A percentile compares a stretch with the other conserved stretches of the same genome.
phyloP scores from a whole-genome alignment of 2,113 vertebrate genomes.

The Bambusicola thoracicus region DNA sequence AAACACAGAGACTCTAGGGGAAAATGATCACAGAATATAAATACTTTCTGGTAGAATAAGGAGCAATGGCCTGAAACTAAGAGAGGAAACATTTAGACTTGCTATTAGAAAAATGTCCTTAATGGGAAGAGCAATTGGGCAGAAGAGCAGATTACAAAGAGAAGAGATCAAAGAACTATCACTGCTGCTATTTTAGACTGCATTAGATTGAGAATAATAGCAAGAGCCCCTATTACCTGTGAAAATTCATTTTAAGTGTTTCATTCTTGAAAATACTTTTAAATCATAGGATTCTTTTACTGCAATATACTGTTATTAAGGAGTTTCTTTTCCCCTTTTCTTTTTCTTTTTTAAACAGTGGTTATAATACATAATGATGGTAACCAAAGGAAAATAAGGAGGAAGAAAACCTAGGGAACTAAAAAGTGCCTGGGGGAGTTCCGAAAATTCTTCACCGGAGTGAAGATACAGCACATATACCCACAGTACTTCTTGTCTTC shows the following conservation, averaged over 20 bases:
- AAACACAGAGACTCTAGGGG: slow-evolving; percentile 57
- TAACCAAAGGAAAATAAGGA: neutral
- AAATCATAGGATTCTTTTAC: neutral
- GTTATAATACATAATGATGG: neutral
- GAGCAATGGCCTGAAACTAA: slow-evolving; percentile 74
- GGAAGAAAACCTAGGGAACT: neutral
- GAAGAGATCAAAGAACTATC: slow-evolving; percentile 15
- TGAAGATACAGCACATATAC: neutral
- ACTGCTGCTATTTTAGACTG: slow-evolving; percentile 31
- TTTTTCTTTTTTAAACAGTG: neutral
- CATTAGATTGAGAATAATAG: neutral
- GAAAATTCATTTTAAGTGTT: neutral
- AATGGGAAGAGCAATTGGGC: slow-evolving; percentile 62
- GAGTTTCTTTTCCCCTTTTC: neutral
- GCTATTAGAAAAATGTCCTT: slow-evolving; percentile 68
- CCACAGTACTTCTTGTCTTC: neutral
- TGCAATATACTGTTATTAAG: neutral
- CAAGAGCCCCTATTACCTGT: neutral
- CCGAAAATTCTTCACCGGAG: neutral
- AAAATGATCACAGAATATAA: slow-evolving; percentile 60
- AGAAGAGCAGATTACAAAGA: slow-evolving; percentile 55
- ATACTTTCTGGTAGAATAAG: slow-evolving; percentile 72
- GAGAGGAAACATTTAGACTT: slow-evolving; percentile 62
- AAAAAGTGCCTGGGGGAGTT: neutral
- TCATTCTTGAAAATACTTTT: neutral